Evolutionary conservation across 2,888 invertebrate genomes (phyloP), one percentile per base, ranked within the genome.

Genomic region (Resseliella maxima): DNA sequence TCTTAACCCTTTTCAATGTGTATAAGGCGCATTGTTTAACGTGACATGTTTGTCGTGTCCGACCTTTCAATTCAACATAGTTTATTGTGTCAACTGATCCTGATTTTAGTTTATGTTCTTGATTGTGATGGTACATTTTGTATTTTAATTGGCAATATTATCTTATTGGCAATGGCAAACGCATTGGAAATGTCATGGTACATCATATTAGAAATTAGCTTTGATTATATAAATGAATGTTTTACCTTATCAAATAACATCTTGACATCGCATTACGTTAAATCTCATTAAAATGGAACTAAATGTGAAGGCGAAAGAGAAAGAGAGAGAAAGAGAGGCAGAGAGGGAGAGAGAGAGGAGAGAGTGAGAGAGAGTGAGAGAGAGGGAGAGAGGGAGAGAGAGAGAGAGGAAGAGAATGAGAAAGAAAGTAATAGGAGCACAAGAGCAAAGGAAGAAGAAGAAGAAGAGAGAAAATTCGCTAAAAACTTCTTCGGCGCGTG

Each of bases 161-260:
- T 72, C 72, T 72, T 2, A n/a, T n/a, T n/a, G 31, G 35, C 72
- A 72, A 12, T 35, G 72, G 15, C 15, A 12, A 72, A 27, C 72
- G 31, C 24, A 24, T 59, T 59, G 59, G 15, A 72, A 72, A 35
- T 35, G 72, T 31, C 72, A 72, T 72, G 72, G 59, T 24, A 59
- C n/a, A 59, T 27, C 35, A 18, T 72, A 31, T 15, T 10, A 72
- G 31, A 72, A 72, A 31, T 72, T 72, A 72, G 31, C 72, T 72
- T 35, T 72, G 72, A 72, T 72, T 72, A 72, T 35, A 27, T 41
- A 41, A 41, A 41, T 8, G 12, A 72, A 72, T 72, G 31, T 10
- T 24, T n/a, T 15, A 72, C 72, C 72, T 59, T 72, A 72, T 72
- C 72, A 31, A 31, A 72, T 72, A 31, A 72, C 72, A 72, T 72